Conservation (phyloP, 2,797 vertebrate genomes). For the Rhodeus uyekii region DNA sequence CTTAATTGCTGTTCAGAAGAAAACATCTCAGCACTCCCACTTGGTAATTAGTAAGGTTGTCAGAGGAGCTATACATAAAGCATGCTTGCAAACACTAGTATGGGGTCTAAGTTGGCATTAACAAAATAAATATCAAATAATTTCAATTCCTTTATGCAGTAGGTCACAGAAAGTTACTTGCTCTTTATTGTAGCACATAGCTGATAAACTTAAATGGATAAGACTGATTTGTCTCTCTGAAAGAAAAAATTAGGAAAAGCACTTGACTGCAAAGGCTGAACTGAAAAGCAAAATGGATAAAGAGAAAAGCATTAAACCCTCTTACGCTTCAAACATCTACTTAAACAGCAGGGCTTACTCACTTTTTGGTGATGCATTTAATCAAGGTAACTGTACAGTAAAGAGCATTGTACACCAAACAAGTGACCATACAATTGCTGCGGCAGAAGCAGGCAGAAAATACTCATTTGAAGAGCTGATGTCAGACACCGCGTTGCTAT, state of each 20-base stretch:
- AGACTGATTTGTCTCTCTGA: background rate
- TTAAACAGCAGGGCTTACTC: slow-evolving; percentile 15
- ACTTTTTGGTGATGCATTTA: slow-evolving; percentile 25
- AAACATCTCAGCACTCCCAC: background rate
- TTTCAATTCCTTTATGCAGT: background rate
- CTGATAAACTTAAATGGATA: slow-evolving; percentile 8
- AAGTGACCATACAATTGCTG: slow-evolving; percentile 52
- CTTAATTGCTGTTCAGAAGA: background rate
- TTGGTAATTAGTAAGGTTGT: background rate
- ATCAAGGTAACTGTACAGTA: slow-evolving; percentile 25
- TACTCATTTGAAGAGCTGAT: slow-evolving; percentile 71
- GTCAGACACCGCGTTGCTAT: slow-evolving; percentile 75
- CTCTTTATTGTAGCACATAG: slow-evolving; percentile 7
- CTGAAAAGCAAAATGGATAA: slow-evolving; percentile 12
- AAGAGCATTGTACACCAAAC: slow-evolving; percentile 28
- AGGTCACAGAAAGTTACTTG: slow-evolving; percentile 16
- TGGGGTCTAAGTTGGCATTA: background rate
- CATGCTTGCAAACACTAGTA: background rate
- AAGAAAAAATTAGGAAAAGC: background rate
- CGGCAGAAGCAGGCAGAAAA: slow-evolving; percentile 68
- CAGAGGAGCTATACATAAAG: background rate
- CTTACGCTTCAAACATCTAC: slow-evolving; percentile 10
- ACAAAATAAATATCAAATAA: slow-evolving; percentile 19
- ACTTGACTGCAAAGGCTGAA: slow-evolving; percentile 7
- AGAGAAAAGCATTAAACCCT: slow-evolving; percentile 23